Evolutionary conservation across 2,113 vertebrate species (phyloP), one percentile per base, ranked within the genome.

Genomic region (Myotis yumanensis): DNA sequence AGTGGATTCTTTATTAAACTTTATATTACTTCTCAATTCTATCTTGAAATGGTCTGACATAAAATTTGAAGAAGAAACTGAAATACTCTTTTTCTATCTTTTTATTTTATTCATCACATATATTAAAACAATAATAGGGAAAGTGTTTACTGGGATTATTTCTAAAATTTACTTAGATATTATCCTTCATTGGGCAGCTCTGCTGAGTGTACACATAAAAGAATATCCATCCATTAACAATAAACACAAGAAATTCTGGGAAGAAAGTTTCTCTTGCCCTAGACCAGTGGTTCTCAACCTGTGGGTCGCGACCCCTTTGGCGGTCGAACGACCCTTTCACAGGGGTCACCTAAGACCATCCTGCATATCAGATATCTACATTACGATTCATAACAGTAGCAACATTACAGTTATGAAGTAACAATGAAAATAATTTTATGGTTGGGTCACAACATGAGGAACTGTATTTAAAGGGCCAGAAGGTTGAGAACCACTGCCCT

Each of bases 91-190:
- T 82, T 30, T 25, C 68, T 62, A 77, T 73, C 90, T 93, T 75
- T 68, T 7, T 64, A 77, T 94, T 83, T 95, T 86, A 51, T 84
- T 28, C 7, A 82, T 73, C 79, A 11, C 62, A 7, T 62, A 48
- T 51, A 25, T 46, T 91, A 91, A 72, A 32, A 69, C 7, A 40
- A 64, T 48, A 83, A 40, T 51, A 68, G 37, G 18, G 25, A 76
- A 87, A 54, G n/a, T 69, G 30, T 35, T 84, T 79, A 2, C n/a
- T 93, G 52, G 18, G n/a, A 54, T 89, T 95, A 68, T 87, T 80
- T 79, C 69, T 75, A 46, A 90, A 93, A 71, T 54, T 90, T 59
- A 86, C 69, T 93, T 87, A 77, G 40, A 71, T 89, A 59, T 37
- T 75, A 81, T 43, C 32, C 35, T 93, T 96, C 32, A 9, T 57